These are phyloP conservation scores for Eupithecia tripunctaria DNA, from an alignment of 2,888 invertebrate genomes.

Conservation along the genomic window DNA sequence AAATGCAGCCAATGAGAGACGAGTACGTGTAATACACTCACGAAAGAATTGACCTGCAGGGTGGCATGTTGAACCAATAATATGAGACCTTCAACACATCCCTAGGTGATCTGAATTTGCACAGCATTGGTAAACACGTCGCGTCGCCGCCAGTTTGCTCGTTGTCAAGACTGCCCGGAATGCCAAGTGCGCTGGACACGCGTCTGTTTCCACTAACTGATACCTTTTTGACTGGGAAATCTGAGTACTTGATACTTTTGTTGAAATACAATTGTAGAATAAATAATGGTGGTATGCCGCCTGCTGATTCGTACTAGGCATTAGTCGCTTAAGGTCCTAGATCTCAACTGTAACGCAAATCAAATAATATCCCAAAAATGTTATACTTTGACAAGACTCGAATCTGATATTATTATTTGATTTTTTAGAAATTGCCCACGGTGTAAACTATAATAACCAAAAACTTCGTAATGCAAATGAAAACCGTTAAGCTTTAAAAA, in stretches of 20 bases:
- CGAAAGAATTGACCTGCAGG: not conserved
- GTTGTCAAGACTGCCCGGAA: constrained; percentile 42
- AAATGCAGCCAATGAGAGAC: not conserved
- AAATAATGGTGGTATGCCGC: not conserved
- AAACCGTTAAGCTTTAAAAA: too few species aligned
- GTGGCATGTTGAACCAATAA: constrained; percentile 20
- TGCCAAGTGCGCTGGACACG: constrained; percentile 24
- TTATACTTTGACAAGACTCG: too few species aligned
- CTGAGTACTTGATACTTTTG: not conserved
- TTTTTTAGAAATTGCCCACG: too few species aligned
- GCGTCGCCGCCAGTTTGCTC: constrained; percentile 44
- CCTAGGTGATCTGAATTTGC: constrained; percentile 30
- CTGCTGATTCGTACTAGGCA: not conserved
- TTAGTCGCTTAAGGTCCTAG: too few species aligned
- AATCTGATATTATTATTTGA: too few species aligned
- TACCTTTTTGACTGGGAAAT: not conserved
- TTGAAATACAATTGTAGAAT: not conserved
- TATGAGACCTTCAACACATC: constrained; percentile 19
- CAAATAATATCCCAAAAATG: too few species aligned
- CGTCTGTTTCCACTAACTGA: constrained; percentile 5
- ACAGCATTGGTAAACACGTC: constrained; percentile 31
- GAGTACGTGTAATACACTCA: not conserved
- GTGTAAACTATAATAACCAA: too few species aligned
- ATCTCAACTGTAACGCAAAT: too few species aligned
- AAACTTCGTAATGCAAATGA: too few species aligned